These are phyloP conservation scores for Bimastos eiseni DNA, from an alignment of 2,888 invertebrate genomes.

Conservation along the genomic window DNA sequence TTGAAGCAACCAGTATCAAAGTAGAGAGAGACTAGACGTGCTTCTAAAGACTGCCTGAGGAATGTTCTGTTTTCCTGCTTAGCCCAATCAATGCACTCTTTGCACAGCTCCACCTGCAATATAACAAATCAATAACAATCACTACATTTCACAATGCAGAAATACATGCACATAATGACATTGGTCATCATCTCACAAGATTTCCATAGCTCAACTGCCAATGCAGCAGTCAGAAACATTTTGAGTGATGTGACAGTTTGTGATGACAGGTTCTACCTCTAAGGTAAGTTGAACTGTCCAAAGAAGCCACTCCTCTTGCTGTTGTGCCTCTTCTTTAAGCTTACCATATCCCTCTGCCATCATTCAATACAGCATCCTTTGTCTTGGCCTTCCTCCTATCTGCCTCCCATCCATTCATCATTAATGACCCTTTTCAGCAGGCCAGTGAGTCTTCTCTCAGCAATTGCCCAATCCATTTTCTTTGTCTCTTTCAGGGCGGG, in stretches of 20 bases:
- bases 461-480: too few relatives aligned
- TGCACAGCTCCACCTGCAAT: constrained; percentile 64
- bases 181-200: neutral
- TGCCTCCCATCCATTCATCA: too few relatives aligned
- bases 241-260: neutral
- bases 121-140: neutral
- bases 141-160: neutral
- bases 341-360: too few relatives aligned
- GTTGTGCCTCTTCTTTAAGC: too few relatives aligned
- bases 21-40: constrained; percentile 89
- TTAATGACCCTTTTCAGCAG: too few relatives aligned
- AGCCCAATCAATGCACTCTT: constrained; percentile 99
- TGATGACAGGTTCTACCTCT: too few relatives aligned
- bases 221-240: neutral
- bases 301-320: too few relatives aligned
- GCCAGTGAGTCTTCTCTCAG: too few relatives aligned
- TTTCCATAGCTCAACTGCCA: neutral
- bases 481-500: too few relatives aligned
- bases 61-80: constrained; percentile 96
- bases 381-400: too few relatives aligned
- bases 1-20: constrained; percentile 62
- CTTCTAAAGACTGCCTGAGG: constrained; percentile 91
- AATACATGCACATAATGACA: neutral
- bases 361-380: too few relatives aligned
- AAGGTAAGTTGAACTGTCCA: too few relatives aligned